phyloP scores from a whole-genome alignment of 2,888 invertebrate species.

The Agelastica alni region DNA sequence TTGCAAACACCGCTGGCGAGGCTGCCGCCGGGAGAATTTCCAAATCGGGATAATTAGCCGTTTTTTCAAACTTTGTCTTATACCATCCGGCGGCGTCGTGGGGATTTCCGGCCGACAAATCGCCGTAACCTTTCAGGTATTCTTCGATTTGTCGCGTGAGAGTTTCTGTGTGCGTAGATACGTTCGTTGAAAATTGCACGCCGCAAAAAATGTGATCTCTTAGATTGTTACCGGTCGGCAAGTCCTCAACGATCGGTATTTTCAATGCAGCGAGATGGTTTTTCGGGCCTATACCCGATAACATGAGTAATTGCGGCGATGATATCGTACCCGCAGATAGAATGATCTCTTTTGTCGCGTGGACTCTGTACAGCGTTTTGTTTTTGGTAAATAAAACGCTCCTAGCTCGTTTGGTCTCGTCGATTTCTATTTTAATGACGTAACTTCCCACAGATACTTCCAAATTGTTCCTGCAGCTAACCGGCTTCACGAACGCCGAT shows the following conservation, averaged over 20 bases:
- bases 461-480: conserved; percentile 66
- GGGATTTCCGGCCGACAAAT: conserved; percentile 19
- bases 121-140: conserved; percentile 30
- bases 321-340: conserved; percentile 78
- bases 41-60: conserved; percentile 14
- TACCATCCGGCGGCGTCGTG: conserved; percentile 19
- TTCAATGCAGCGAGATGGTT: conserved; percentile 62
- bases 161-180: conserved; percentile 49
- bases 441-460: conserved; percentile 70
- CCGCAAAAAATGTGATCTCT: conserved; percentile 76
- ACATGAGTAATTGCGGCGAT: conserved; percentile 65
- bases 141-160: conserved; percentile 60
- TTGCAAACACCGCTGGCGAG: conserved; percentile 63
- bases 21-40: conserved; percentile 11
- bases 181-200: conserved; percentile 70
- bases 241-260: conserved; percentile 66
- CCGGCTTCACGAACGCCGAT: conserved; percentile 74
- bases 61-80: conserved; percentile 5
- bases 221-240: conserved; percentile 76
- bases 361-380: conserved; percentile 49
- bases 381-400: conserved; percentile 72
- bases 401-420: conserved; percentile 62
- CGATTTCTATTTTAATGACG: conserved; percentile 64
- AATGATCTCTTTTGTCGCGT: conserved; percentile 73
- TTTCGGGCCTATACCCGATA: conserved; percentile 52